A percentile compares a stretch with the other conserved stretches of the same genome.
These are phyloP conservation scores for Pardosa pseudoannulata DNA, from an alignment of 2,888 invertebrate genomes.

Conservation along the genomic window DNA sequence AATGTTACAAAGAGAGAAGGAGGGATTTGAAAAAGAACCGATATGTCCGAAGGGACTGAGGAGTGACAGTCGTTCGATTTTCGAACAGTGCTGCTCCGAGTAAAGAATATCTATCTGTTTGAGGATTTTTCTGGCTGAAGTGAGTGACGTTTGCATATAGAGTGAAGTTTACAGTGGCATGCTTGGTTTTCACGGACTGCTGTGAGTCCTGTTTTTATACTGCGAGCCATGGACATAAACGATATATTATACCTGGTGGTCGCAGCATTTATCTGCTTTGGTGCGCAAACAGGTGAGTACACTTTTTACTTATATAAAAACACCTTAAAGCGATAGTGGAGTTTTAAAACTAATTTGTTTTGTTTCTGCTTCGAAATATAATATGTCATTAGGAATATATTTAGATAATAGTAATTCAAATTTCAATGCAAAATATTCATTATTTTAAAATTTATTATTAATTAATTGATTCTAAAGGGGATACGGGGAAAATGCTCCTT, in stretches of 20 bases:
- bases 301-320: neutral
- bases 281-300: constrained; percentile 36
- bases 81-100: neutral
- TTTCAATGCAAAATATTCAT: too few species aligned
- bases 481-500: too few species aligned
- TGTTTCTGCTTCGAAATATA: too few species aligned
- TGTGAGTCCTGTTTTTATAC: constrained; percentile 30
- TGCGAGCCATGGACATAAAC: constrained; percentile 67
- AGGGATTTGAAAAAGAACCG: neutral
- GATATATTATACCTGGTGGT: constrained; percentile 38
- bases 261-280: constrained; percentile 61
- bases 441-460: too few species aligned
- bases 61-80: neutral
- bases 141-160: neutral
- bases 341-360: too few species aligned
- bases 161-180: constrained; percentile 39
- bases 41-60: neutral
- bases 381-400: too few species aligned
- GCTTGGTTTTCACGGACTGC: constrained; percentile 37
- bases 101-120: neutral
- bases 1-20: neutral
- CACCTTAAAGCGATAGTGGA: too few species aligned
- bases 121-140: neutral
- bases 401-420: too few species aligned
- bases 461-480: too few species aligned